Base-by-base conservation (phyloP, 2,113 vertebrate species). In the Steatornis caripensis region DNA sequence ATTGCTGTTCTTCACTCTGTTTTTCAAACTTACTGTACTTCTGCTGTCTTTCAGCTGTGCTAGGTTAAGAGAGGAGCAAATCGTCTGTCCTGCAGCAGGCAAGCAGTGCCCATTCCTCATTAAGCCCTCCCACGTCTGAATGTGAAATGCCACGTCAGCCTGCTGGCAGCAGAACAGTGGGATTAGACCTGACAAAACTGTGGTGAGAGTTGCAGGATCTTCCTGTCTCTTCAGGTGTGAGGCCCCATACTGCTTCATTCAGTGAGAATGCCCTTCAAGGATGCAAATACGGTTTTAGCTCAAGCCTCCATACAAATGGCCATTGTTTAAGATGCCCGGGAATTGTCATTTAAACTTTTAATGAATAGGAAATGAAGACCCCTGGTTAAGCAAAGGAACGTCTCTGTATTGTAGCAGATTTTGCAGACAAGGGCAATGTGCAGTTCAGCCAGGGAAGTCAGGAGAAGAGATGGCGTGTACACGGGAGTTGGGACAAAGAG, bases 211-310 rank as follows among this genome's bases (percentile, higher is more conserved):
- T 76, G 2, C 21, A 34, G 91, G 80, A 93, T 94, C 84, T 53
- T 97, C 83, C 61, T 90, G 23, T 95, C 97, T 94, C 94, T 91
- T 88, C 88, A 93, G 96, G 93, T 82, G 94, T n/a, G 82, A 95
- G 95, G 75, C 95, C 95, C 94, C 97, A 95, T 96, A 84, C 93
- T 0, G 94, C 77, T 97, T 51, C 36, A 5, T 91, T 92, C 89
- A 46, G 68, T 34, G 16, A 77, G 55, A 79, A 94, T 95, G 93
- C 89, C 96, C 96, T 97, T 98, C 96, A 96, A 94, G 96, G 93
- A 97, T 95, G 97, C 96, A 97, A 98, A 97, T 97, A 72, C 0
- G 2, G 20, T 51, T 83, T 87, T 41, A 91, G 55, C 80, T 80
- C 12, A 39, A 84, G 77, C 58, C 48, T 95, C 66, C 58, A 5